These are phyloP conservation scores for Heliconius hortense DNA, from an alignment of 2,888 invertebrate species.

Conservation along the genomic window DNA sequence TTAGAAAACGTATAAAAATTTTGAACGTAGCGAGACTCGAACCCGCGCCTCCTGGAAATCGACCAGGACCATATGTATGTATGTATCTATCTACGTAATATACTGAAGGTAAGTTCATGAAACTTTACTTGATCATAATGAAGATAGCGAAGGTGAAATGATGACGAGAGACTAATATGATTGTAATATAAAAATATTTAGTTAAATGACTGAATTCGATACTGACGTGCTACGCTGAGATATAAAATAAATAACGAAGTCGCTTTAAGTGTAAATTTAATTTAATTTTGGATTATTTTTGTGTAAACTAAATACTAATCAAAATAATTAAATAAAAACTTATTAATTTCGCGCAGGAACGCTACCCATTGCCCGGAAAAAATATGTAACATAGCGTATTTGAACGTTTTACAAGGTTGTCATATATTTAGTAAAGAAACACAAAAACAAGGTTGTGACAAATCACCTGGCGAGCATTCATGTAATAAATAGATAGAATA, in stretches of 20 bases:
- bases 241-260: background rate
- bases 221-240: background rate
- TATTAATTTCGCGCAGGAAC: background rate
- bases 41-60: no score
- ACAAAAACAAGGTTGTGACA: slow-evolving; percentile 31
- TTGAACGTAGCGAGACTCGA: no score
- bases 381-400: background rate
- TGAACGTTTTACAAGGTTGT: slow-evolving; percentile 23
- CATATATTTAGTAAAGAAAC: slow-evolving; percentile 12
- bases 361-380: no score
- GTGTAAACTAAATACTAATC: background rate
- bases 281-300: background rate
- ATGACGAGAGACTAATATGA: no score
- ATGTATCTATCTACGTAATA: no score
- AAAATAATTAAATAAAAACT: background rate
- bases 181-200: no score
- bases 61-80: no score
- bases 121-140: no score
- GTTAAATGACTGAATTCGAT: no score
- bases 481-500: slow-evolving; percentile 31
- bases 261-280: background rate
- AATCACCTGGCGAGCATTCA: slow-evolving; percentile 26
- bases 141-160: no score
- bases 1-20: no score
- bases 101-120: no score